Base-by-base conservation (phyloP, 2,888 invertebrate species). In the Serripes groenlandicus region DNA sequence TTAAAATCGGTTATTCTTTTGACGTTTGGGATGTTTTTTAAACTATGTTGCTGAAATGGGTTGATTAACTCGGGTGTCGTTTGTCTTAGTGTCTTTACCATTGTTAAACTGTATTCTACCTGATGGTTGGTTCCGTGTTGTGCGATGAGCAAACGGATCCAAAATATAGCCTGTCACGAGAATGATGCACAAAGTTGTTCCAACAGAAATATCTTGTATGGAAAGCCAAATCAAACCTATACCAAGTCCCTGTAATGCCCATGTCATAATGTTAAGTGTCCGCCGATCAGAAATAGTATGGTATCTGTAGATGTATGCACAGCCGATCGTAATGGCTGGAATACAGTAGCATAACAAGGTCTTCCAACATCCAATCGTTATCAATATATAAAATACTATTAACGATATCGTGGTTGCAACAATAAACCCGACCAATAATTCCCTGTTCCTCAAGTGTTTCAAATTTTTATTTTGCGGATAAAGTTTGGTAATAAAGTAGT, bases 241-340 rank as follows among this genome's bases (percentile, higher is more conserved):
- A 26, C 26, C 26, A 26, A 58, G 26, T 26, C 26, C 58, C 28
- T 58, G 58, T 28, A 58, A 28, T 15, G 3, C 15, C 58, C 58
- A 58, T n/a, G 58, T 58, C 58, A 58, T 58, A 26, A 58, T 58
- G n/a, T 58, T 58, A 26, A 58, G 23, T 26, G 58, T 58, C 28
- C 58, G 23, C 26, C 28, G 11, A 28, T 58, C 58, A 7, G 58
- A 28, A 7, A 58, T 28, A 21, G 26, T 58, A 15, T 58, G 15
- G 26, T 26, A 58, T 26, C 58, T 58, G 26, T 58, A 58, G 5
- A 58, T 4, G 26, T 58, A 58, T 3, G 4, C 3, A 26, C 26
- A 23, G 5, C 58, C 58, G n/a, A 58, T 58, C 15, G 3, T 26
- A 28, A 23, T 28, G 3, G 15, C 28, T 11, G 28, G 23, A 3